Base-by-base conservation (phyloP, 2,888 invertebrate genomes). In the Mesochorus sp. region DNA sequence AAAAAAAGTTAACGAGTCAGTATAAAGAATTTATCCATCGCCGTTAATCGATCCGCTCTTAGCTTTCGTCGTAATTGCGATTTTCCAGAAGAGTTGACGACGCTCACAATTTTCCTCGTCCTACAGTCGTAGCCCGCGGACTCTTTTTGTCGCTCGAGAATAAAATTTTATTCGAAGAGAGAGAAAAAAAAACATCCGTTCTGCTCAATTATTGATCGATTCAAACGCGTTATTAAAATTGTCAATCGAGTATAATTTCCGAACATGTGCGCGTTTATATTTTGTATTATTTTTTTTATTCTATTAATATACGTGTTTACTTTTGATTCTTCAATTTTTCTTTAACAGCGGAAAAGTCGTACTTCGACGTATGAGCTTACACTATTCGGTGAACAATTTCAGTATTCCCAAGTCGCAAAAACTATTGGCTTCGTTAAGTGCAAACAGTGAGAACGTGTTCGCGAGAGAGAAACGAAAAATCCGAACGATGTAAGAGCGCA, bases 21-120 rank as follows among this genome's bases (percentile, higher is more conserved):
- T 51, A 51, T 51, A 17, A 39, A 66, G 51, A 51, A 55, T 67
- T 67, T 44, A 42, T 67, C 19, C 67, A 42, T 19, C 44, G 44
- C 44, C 44, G 67, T 55, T 67, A 67, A 67, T 55, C 67, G 44
- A 55, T 44, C 31, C 53, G 12, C 53, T 53, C 51, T 24, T 14
- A 21, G 21, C 12, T 34, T 21, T 8, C 37, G 37, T 26, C 66
- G 37, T 39, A 42, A 61, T 61, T 42, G 51, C 51, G 39, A 47
- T 67, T 67, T 42, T 67, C 19, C 26, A 39, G 39, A 42, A 42
- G 42, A 53, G 5, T 39, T 42, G 39, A 42, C 42, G 26, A 17
- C 26, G 3, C 26, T 51, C 6, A 4, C 37, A 8, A 3, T 34
- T n/a, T 4, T 59, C 24, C 1, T 39, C 28, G 24, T 42, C 24